Base-by-base conservation (phyloP, 2,797 vertebrate species). In the Hydrolagus colliei region DNA sequence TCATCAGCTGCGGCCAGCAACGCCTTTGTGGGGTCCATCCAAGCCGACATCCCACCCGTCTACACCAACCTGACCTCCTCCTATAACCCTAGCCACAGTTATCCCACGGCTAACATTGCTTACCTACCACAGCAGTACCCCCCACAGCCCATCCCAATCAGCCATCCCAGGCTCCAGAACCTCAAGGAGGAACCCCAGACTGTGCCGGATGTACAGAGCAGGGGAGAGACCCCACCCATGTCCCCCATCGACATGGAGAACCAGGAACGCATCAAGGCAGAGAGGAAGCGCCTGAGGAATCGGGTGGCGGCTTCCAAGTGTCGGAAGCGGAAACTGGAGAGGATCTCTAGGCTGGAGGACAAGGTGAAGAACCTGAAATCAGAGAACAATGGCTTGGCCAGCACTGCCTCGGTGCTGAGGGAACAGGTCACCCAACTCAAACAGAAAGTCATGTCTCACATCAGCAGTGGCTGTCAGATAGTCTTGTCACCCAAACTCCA, bases 401-500 rank as follows among this genome's bases (percentile, higher is more conserved):
- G 86, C 90, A 95, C 97, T 0, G 97, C 97, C 0, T 95, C 95
- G 9, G 92, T 96, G 74, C 95, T 98, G 5, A 93, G 97, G 35
- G 97, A 97, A 9, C 97, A 98, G 88, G 97, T 98, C 63, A 95
- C 96, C 35, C 95, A 97, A 89, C 94, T 98, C 86, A 97, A 98
- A 86, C 96, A 96, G 91, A 97, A 96, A 86, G 96, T 97, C 88
- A 93, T 97, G 86, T 96, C 95, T 79, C 97, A 98, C 59, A 95
- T 97, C 86, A 96, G 94, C 90, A 97, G 95, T 88, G 97, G 97
- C 88, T 98, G 97, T 89, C 97, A 97, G 90, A 94, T 98, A 86
- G 96, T 98, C 91, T 89, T 96, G 0, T 94, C 95, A 0, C 94
- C 95, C 91, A 97, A 98, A 90, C 93, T 96, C 90, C 96, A 96